Conservation (phyloP, 1,140 invertebrate genomes). For the silkworm (Bombyx mori) region DNA sequence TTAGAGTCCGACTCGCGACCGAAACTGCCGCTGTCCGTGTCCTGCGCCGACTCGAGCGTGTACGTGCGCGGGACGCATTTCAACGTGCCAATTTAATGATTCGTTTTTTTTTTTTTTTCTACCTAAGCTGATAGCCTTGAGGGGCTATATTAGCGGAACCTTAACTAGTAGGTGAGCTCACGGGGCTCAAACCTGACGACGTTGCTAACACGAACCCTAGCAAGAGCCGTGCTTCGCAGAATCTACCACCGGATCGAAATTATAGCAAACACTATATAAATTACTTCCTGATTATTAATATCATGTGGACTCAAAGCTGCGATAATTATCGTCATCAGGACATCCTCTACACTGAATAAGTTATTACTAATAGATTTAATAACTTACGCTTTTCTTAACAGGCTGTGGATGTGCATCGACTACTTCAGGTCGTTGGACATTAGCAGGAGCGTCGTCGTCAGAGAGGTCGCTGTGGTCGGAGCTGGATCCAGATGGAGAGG, state of each 20-base stretch:
- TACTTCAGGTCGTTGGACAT: slow-evolving; percentile 16
- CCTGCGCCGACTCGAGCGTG: slow-evolving; percentile 35
- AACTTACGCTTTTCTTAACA: slow-evolving; percentile 53
- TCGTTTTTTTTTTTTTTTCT: too few species aligned
- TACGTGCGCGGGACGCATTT: too few species aligned
- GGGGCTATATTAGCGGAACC: too few species aligned
- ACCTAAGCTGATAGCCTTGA: too few species aligned
- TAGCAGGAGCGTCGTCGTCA: slow-evolving; percentile 40
- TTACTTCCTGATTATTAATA: background rate
- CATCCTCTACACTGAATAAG: background rate
- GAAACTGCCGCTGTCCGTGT: slow-evolving; percentile 78
- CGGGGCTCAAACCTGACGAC: too few species aligned
- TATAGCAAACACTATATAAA: background rate
- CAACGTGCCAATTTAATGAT: too few species aligned
- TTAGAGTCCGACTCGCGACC: slow-evolving; percentile 81
- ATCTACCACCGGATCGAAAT: too few species aligned
- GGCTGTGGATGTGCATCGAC: slow-evolving; percentile 22
- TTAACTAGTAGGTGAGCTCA: too few species aligned
- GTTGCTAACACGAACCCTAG: too few species aligned
- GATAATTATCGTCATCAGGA: background rate
- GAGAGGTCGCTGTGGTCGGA: slow-evolving; percentile 55
- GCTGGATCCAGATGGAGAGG: slow-evolving; percentile 50
- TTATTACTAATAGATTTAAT: background rate
- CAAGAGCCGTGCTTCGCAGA: too few species aligned
- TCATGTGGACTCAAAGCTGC: background rate